Conservation (phyloP, 2,113 vertebrate species). For the Grallaria varia region DNA sequence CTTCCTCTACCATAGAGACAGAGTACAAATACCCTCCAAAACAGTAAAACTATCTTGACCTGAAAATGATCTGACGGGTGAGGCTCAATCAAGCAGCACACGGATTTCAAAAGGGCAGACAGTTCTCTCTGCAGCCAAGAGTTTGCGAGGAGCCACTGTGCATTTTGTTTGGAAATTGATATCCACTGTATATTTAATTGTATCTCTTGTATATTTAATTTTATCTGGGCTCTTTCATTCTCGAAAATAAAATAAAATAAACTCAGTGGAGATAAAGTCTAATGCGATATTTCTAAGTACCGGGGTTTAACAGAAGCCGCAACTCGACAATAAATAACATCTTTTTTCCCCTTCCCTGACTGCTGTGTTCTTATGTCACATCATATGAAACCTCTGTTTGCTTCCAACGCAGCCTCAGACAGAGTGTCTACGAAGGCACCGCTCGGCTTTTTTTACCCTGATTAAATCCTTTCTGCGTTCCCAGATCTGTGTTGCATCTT, state of each 20-base stretch:
- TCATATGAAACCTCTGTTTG: not conserved
- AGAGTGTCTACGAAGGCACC: not conserved
- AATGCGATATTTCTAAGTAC: not conserved
- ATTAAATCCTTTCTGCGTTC: slow-evolving; percentile 25
- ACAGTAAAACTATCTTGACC: not conserved
- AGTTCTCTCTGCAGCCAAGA: not conserved
- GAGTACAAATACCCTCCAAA: not conserved
- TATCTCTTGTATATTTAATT: slow-evolving; percentile 15
- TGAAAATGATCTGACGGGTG: slow-evolving; percentile 26
- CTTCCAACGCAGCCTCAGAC: not conserved
- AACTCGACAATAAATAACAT: slow-evolving; percentile 23
- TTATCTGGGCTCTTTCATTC: slow-evolving; percentile 20
- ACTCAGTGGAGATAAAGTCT: not conserved
- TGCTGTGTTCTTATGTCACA: not conserved
- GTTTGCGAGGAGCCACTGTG: not conserved
- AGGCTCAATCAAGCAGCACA: slow-evolving; percentile 22
- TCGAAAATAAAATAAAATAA: slow-evolving; percentile 1
- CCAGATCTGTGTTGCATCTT: not conserved
- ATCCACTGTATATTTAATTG: not conserved
- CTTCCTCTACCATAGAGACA: not conserved
- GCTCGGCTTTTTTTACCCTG: not conserved
- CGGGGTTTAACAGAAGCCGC: slow-evolving; percentile 3
- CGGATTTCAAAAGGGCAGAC: not conserved
- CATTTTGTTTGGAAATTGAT: not conserved
- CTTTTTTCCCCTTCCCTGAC: not conserved